These are phyloP conservation scores for Campylorhamphus procurvoides DNA, from an alignment of 2,113 vertebrate species.

Conservation along the genomic window DNA sequence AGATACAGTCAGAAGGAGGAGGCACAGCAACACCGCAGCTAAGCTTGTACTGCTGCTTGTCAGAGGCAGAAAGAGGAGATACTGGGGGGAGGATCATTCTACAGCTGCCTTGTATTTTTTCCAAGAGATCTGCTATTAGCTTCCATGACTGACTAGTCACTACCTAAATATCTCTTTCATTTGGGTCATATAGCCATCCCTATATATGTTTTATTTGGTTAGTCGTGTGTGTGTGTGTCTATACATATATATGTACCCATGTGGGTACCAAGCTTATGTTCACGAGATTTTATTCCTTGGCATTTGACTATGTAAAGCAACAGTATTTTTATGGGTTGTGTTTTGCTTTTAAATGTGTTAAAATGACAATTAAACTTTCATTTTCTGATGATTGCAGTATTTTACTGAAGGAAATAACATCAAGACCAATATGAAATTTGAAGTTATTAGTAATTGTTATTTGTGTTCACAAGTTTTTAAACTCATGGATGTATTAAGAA, in stretches of 20 bases:
- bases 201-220: not conserved
- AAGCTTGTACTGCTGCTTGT: not conserved
- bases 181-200: not conserved
- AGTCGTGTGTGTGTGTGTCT: not conserved
- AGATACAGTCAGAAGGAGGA: not conserved
- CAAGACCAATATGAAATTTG: not conserved
- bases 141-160: not conserved
- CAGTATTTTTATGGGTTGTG: not conserved
- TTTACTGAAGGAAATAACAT: not conserved
- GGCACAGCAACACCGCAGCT: not conserved
- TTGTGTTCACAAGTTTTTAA: not conserved
- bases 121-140: not conserved
- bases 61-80: not conserved
- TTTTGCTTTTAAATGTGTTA: not conserved
- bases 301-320: not conserved
- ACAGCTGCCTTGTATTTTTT: not conserved
- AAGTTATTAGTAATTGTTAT: not conserved
- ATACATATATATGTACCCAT: fast-evolving
- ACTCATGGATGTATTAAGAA: not conserved
- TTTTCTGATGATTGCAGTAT: not conserved
- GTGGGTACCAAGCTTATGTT: not conserved
- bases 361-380: not conserved
- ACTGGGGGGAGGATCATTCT: not conserved
- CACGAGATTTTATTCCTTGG: not conserved
- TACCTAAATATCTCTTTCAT: not conserved